Evolutionary conservation across 2,113 vertebrate species (phyloP).

Genomic region (Poeciliopsis occidentalis): DNA sequence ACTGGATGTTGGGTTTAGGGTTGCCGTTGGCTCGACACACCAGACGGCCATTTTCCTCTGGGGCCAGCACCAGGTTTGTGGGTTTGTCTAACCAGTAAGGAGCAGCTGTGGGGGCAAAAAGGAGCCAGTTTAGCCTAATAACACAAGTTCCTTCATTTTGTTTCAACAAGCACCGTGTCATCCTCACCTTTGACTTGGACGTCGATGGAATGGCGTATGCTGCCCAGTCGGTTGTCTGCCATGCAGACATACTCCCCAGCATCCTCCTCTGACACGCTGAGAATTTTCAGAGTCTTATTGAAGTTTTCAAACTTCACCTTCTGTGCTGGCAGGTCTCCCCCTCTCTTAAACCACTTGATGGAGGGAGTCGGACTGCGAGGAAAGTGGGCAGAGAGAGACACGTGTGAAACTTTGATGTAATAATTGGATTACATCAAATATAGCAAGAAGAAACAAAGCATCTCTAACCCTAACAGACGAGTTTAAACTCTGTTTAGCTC

Average conservation of each 20-base stretch:
- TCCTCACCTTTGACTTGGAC: constrained; percentile 97
- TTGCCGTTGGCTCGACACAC: constrained; percentile 94
- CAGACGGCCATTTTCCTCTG: constrained; percentile 89
- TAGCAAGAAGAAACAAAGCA: background rate
- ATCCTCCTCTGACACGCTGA: constrained; percentile 92
- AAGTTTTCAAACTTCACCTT: constrained; percentile 91
- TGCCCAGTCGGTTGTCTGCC: constrained; percentile 94
- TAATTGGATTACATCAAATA: background rate
- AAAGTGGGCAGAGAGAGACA: background rate
- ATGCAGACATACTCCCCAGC: constrained; percentile 94
- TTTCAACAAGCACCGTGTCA: background rate
- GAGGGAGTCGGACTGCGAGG: constrained; percentile 87
- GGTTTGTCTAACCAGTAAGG: constrained; percentile 96
- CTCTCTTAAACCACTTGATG: constrained; percentile 96
- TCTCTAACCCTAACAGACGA: no score
- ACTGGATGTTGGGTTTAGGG: constrained; percentile 93
- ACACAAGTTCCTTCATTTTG: background rate
- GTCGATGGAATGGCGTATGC: constrained; percentile 90
- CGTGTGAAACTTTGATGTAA: background rate
- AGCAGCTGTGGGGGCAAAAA: constrained; percentile 81
- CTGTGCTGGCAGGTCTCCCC: constrained; percentile 86
- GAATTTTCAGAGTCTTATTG: constrained; percentile 90
- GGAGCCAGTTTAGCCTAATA: background rate
- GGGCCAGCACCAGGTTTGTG: constrained; percentile 90
- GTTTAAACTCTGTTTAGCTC: background rate